A percentile compares a stretch with the other conserved stretches of the same genome.
Evolutionary conservation across 2,888 invertebrate species (phyloP).

Genomic region (Stegophylla sp.): DNA sequence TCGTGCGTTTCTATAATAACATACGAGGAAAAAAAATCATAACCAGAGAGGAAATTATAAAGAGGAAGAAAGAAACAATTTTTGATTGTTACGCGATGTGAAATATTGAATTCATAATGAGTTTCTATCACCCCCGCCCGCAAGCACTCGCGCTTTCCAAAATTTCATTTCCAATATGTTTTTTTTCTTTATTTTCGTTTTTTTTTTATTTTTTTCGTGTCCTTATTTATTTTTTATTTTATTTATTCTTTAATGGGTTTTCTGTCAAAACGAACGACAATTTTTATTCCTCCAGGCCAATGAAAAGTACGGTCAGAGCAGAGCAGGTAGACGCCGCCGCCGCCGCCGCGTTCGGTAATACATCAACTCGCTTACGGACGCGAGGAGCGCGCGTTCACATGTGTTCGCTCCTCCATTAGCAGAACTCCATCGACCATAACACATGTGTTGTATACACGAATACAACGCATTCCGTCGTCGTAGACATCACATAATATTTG

Average conservation of each 20-base stretch:
- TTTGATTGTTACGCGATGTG: not conserved
- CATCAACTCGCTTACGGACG: slow-evolving; percentile 40
- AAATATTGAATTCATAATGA: slow-evolving; percentile 5
- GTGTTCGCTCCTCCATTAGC: slow-evolving; percentile 49
- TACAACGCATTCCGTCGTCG: slow-evolving; percentile 5
- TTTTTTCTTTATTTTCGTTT: too few species aligned
- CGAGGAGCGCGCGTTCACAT: slow-evolving; percentile 11
- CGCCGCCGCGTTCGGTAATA: slow-evolving; percentile 36
- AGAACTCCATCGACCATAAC: slow-evolving; percentile 43
- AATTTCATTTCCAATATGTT: slow-evolving; percentile 45
- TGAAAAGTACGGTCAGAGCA: slow-evolving; percentile 24
- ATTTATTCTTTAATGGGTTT: slow-evolving; percentile 23
- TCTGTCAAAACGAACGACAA: slow-evolving; percentile 36
- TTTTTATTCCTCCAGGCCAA: slow-evolving; percentile 31
- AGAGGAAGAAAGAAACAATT: too few species aligned
- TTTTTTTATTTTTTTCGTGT: slow-evolving; percentile 10
- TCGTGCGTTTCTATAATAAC: too few species aligned
- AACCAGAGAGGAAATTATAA: too few species aligned
- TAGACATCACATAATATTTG: slow-evolving; percentile 19
- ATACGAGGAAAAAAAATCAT: too few species aligned
- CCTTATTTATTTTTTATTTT: not conserved
- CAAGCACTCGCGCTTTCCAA: not conserved
- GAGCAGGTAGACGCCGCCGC: slow-evolving; percentile 28
- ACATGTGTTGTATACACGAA: slow-evolving; percentile 5
- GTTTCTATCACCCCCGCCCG: not conserved